Evolutionary conservation across 2,113 vertebrate genomes (phyloP).

Genomic region (Pituophis catenifer): DNA sequence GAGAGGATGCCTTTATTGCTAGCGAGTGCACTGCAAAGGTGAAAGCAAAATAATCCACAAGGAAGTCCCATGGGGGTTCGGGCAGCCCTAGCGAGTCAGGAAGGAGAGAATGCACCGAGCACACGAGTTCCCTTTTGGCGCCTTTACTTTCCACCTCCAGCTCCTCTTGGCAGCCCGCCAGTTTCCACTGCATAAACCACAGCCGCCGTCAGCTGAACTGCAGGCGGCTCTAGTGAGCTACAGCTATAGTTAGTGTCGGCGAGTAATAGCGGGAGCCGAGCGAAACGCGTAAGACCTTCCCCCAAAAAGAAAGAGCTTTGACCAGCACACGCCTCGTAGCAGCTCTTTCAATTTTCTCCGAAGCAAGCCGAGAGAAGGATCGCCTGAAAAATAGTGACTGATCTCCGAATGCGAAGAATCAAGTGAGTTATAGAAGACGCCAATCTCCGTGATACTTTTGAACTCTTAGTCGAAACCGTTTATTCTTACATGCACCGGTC

Average conservation of each 20-base stretch:
- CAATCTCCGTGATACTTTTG: not conserved
- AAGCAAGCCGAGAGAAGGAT: conserved; percentile 23
- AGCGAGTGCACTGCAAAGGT: not conserved
- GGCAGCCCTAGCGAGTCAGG: conserved; percentile 44
- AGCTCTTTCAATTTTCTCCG: not conserved
- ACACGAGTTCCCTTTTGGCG: conserved; percentile 60
- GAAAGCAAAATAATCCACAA: not conserved
- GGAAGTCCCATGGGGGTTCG: conserved; percentile 7
- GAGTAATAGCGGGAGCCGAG: not conserved
- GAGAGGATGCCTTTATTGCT: not conserved
- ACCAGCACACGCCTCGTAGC: not conserved
- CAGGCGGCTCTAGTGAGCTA: conserved; percentile 21
- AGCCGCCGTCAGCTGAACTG: conserved; percentile 40
- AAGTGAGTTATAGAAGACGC: not conserved
- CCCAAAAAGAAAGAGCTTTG: conserved; percentile 22
- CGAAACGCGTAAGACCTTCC: conserved; percentile 1
- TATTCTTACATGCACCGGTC: not conserved
- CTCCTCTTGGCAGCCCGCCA: conserved; percentile 60
- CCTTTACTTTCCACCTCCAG: conserved; percentile 57
- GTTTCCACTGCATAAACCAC: conserved; percentile 60
- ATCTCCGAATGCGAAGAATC: not conserved
- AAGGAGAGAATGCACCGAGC: conserved; percentile 27
- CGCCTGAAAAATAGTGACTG: conserved; percentile 38
- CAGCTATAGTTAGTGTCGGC: not conserved
- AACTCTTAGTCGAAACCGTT: not conserved